Evolutionary conservation across 2,888 invertebrate genomes (phyloP).

Genomic region (Acrobasis repandana): DNA sequence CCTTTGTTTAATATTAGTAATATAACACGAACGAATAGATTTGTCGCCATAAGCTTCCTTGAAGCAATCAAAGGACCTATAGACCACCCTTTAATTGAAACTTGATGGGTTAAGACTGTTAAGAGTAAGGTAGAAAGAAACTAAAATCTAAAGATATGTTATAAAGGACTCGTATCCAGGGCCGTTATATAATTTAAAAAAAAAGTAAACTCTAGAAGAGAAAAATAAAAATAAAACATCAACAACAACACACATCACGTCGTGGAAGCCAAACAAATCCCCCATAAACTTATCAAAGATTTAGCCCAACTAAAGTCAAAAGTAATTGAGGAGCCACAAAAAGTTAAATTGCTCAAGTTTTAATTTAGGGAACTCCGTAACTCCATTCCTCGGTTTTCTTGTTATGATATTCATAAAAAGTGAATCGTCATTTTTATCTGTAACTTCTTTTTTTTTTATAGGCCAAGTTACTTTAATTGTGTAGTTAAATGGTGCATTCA

Average conservation of each 20-base stretch:
- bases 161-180: no score
- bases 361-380: slow-evolving; percentile 52
- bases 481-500: background rate
- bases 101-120: no score
- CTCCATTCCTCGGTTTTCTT: slow-evolving; percentile 42
- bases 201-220: background rate
- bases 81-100: no score
- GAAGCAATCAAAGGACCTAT: no score
- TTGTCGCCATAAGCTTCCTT: no score
- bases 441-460: slow-evolving; percentile 3
- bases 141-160: no score
- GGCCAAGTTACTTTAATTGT: slow-evolving; percentile 7
- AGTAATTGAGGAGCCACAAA: slow-evolving; percentile 59
- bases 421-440: slow-evolving; percentile 41
- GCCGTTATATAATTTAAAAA: background rate
- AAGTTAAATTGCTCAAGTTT: slow-evolving; percentile 75
- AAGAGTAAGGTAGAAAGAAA: no score
- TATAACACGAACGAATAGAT: no score
- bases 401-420: slow-evolving; percentile 49
- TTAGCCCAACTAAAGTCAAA: slow-evolving; percentile 44
- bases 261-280: slow-evolving; percentile 9
- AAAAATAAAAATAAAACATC: background rate
- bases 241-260: slow-evolving; percentile 2
- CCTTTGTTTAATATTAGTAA: no score
- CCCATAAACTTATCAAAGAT: slow-evolving; percentile 46